Percentiles rank a stretch among this genome's conserved stretches.
Evolutionary conservation across 2,888 invertebrate species (phyloP).

Genomic region (Trachelus tabidus): DNA sequence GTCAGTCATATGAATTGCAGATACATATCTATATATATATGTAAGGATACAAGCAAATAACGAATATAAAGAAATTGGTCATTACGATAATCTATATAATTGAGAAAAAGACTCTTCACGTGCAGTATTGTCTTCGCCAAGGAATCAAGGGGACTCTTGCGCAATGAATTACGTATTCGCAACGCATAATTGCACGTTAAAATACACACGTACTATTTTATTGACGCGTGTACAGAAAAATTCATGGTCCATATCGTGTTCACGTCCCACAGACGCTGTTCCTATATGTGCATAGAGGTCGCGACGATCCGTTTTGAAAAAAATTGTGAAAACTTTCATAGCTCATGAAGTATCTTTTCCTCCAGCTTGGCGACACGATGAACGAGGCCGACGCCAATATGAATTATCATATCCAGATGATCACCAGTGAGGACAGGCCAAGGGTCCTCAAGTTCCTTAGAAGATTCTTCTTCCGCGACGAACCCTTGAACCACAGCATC

Average conservation of each 20-base stretch:
- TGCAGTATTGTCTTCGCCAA: neutral
- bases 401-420: slow-evolving; percentile 66
- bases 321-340: neutral
- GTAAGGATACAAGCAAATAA: neutral
- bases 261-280: too few species aligned
- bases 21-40: neutral
- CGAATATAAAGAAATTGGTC: neutral
- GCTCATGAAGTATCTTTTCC: neutral
- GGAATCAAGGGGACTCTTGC: neutral
- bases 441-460: slow-evolving; percentile 71
- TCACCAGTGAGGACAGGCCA: slow-evolving; percentile 68
- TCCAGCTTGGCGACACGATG: slow-evolving; percentile 52
- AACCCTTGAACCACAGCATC: slow-evolving; percentile 75
- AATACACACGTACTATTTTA: neutral
- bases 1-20: neutral
- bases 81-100: neutral
- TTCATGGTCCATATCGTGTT: too few species aligned
- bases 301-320: too few species aligned
- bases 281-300: too few species aligned
- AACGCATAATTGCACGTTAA: neutral
- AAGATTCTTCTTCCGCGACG: slow-evolving; percentile 78
- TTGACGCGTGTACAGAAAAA: neutral
- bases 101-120: neutral
- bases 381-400: slow-evolving; percentile 38
- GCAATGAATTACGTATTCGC: neutral